Conservation (phyloP, 2,797 vertebrate species). For the Euphonia xanthogaster region DNA sequence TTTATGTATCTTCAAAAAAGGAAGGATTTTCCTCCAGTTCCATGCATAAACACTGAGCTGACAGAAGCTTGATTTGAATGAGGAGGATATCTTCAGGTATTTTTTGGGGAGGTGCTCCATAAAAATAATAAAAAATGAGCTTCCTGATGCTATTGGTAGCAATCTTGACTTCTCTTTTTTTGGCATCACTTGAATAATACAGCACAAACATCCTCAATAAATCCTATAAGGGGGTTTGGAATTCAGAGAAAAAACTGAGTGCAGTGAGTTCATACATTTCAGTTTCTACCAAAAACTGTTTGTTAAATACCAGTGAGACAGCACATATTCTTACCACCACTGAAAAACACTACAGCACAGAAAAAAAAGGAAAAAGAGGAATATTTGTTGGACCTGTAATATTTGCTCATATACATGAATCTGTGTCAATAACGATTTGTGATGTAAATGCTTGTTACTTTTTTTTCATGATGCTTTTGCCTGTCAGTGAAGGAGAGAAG, state of each 20-base stretch:
- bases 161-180: not conserved
- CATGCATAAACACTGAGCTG: not conserved
- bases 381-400: not conserved
- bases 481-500: slow-evolving; percentile 39
- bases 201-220: not conserved
- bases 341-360: not conserved
- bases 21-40: not conserved
- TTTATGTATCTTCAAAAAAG: not conserved
- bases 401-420: slow-evolving; percentile 15
- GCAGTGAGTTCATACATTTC: not conserved
- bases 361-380: not conserved
- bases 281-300: not conserved
- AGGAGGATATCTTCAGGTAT: not conserved
- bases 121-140: not conserved
- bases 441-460: slow-evolving; percentile 49
- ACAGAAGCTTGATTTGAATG: not conserved
- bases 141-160: not conserved
- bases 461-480: slow-evolving; percentile 37
- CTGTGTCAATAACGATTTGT: slow-evolving; percentile 30
- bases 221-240: not conserved
- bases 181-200: not conserved
- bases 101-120: not conserved
- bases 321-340: not conserved
- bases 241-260: not conserved
- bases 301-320: not conserved